These are phyloP conservation scores for Dorcus parallelipipedus DNA, from an alignment of 2,888 invertebrate genomes.

Conservation along the genomic window DNA sequence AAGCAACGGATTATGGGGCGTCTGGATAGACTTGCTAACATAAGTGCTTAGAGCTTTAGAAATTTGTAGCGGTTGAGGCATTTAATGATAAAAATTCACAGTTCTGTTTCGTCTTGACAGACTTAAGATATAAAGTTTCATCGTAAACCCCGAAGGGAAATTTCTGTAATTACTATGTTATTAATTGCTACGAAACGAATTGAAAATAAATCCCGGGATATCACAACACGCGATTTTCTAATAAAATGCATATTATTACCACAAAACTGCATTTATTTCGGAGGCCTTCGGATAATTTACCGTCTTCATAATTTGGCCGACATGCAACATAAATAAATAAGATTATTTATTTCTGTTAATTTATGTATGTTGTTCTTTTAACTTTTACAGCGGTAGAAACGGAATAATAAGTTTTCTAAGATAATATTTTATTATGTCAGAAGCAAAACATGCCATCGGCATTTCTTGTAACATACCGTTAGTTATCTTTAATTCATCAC, in stretches of 20 bases:
- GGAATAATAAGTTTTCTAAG: too few relatives aligned
- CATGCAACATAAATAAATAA: background rate
- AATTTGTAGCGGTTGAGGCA: too few relatives aligned
- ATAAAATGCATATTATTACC: slow-evolving; percentile 22
- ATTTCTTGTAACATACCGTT: too few relatives aligned
- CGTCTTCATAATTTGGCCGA: background rate
- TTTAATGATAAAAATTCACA: too few relatives aligned
- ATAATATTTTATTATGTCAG: too few relatives aligned
- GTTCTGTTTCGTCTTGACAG: too few relatives aligned
- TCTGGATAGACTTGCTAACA: background rate
- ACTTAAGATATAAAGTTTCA: too few relatives aligned
- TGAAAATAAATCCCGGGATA: background rate
- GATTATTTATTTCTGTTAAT: background rate
- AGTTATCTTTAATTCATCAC: too few relatives aligned
- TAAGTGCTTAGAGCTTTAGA: too few relatives aligned
- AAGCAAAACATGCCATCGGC: too few relatives aligned
- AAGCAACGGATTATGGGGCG: slow-evolving; percentile 13
- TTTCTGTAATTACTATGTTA: background rate
- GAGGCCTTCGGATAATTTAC: slow-evolving; percentile 4
- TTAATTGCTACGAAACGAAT: background rate
- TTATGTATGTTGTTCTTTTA: background rate
- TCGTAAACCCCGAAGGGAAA: too few relatives aligned
- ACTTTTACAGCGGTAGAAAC: background rate
- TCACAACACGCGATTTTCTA: slow-evolving; percentile 19
- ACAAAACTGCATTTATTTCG: slow-evolving; percentile 5